Conservation (phyloP, 1,140 invertebrate species). For the Eumeta japonica region DNA sequence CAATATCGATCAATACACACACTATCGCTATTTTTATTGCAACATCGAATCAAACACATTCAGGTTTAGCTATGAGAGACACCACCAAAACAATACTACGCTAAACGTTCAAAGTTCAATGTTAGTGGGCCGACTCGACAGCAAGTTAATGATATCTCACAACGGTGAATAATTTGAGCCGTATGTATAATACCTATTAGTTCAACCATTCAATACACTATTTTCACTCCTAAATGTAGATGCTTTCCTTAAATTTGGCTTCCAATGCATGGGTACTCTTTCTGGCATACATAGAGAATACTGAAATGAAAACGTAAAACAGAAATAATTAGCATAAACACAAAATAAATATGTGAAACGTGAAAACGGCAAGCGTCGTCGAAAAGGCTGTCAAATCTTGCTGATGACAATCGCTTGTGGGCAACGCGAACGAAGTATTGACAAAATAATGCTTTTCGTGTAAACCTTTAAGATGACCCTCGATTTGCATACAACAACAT, state of each 20-base stretch:
- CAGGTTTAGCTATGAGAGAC: conserved; percentile 49
- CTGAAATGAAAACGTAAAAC: conserved; percentile 43
- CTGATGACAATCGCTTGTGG: too few species aligned
- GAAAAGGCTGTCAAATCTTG: too few species aligned
- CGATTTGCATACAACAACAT: too few species aligned
- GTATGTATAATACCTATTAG: conserved; percentile 38
- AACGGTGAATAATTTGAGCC: too few species aligned
- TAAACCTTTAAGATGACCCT: too few species aligned
- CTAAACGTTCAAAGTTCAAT: conserved; percentile 31
- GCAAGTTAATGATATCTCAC: too few species aligned
- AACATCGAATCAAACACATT: conserved; percentile 54
- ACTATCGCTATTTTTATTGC: conserved; percentile 44
- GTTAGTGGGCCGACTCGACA: too few species aligned
- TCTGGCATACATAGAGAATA: conserved; percentile 58
- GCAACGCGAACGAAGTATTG: too few species aligned
- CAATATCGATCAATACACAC: too few species aligned
- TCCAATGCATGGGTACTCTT: conserved; percentile 56
- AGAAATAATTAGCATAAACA: conserved; percentile 14
- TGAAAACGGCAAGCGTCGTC: too few species aligned
- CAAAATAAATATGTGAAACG: too few species aligned
- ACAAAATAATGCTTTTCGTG: too few species aligned
- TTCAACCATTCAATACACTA: conserved; percentile 55
- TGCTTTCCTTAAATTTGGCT: conserved; percentile 55
- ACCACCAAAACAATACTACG: conserved; percentile 52
- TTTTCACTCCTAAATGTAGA: conserved; percentile 55